These are phyloP conservation scores for Cylas formicarius DNA, from an alignment of 1,140 invertebrate genomes.

Conservation along the genomic window DNA sequence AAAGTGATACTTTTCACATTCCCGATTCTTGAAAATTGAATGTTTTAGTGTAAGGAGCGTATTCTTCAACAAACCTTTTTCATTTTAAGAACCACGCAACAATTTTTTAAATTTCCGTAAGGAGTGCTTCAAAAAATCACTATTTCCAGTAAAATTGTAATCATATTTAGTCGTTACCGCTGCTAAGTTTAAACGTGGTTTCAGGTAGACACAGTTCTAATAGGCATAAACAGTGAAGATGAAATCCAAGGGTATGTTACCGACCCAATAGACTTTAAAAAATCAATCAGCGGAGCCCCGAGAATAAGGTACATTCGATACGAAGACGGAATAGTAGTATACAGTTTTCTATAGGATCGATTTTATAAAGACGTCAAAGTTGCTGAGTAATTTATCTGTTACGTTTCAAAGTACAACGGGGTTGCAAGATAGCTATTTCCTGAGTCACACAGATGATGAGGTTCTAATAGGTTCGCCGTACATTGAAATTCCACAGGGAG, in stretches of 20 bases:
- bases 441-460: constrained; percentile 17
- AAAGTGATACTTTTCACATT: too few relatives aligned
- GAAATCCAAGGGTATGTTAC: constrained; percentile 31
- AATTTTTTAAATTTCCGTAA: too few relatives aligned
- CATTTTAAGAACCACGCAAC: too few relatives aligned
- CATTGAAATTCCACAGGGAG: constrained; percentile 37
- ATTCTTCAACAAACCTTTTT: too few relatives aligned
- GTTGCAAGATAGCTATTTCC: constrained; percentile 34
- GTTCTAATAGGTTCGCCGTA: constrained; percentile 33
- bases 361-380: constrained; percentile 28
- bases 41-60: too few relatives aligned
- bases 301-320: constrained; percentile 25
- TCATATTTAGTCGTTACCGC: too few relatives aligned
- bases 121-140: too few relatives aligned
- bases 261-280: constrained; percentile 36
- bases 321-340: neutral
- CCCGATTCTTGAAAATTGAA: too few relatives aligned
- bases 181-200: constrained; percentile 7
- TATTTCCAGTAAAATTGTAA: too few relatives aligned
- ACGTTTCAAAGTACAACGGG: constrained; percentile 26
- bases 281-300: constrained; percentile 36
- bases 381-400: constrained; percentile 32
- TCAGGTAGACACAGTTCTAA: constrained; percentile 35
- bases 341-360: constrained; percentile 31
- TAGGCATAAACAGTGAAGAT: constrained; percentile 27